Percentiles rank a stretch among this genome's conserved stretches.
phyloP scores from a whole-genome alignment of 35 echinoderm and acorn worm species.

The Acanthaster planci region DNA sequence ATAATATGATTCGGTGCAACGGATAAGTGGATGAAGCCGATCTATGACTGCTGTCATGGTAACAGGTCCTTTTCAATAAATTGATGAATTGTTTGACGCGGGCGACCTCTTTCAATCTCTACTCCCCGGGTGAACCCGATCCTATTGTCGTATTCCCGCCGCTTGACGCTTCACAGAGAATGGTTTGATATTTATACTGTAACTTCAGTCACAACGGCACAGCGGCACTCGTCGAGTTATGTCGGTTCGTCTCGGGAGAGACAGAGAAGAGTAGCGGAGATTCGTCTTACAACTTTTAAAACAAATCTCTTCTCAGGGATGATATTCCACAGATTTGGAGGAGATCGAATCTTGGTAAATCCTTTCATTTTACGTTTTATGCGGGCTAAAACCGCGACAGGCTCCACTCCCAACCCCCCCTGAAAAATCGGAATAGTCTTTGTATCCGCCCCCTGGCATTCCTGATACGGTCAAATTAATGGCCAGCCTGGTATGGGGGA shows the following conservation, averaged over 20 bases:
- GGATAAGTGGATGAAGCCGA: too few relatives aligned
- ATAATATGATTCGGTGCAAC: too few relatives aligned
- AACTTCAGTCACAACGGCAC: slow-evolving; percentile 10
- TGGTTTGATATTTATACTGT: slow-evolving; percentile 15
- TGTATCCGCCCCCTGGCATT: slow-evolving; percentile 32
- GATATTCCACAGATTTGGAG: slow-evolving; percentile 30
- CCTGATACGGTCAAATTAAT: slow-evolving; percentile 56
- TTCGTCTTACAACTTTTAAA: background rate
- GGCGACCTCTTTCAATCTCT: slow-evolving; percentile 13
- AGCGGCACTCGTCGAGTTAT: background rate
- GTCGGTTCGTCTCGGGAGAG: background rate
- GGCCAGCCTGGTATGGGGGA: slow-evolving; percentile 30
- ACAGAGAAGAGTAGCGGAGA: background rate
- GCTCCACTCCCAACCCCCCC: background rate
- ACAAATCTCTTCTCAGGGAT: slow-evolving; percentile 20
- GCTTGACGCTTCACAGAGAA: background rate
- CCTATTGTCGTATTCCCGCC: slow-evolving; percentile 6
- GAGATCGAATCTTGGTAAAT: slow-evolving; percentile 17
- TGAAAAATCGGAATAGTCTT: slow-evolving; percentile 26
- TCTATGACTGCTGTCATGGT: background rate
- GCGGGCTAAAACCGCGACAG: slow-evolving; percentile 16
- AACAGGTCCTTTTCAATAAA: slow-evolving; percentile 22
- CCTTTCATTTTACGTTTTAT: slow-evolving; percentile 23
- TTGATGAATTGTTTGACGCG: slow-evolving; percentile 15
- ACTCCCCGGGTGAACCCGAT: background rate